Evolutionary conservation across 2,113 vertebrate genomes (phyloP).

Genomic region (Lamprotornis superbus): DNA sequence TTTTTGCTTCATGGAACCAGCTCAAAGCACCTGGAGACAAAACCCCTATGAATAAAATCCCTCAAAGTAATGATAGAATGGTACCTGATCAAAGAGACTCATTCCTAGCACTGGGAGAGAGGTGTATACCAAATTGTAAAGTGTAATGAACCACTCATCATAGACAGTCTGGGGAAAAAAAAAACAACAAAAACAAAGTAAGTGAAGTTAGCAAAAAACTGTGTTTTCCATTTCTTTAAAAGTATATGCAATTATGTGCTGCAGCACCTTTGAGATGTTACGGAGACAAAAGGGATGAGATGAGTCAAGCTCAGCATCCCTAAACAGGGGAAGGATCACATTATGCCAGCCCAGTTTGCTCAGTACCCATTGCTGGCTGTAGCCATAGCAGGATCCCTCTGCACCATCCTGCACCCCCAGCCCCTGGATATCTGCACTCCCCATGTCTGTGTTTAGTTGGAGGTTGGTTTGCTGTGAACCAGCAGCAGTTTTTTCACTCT

Average conservation of each 20-base stretch:
- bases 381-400: background rate
- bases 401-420: background rate
- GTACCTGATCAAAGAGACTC: slow-evolving; percentile 95
- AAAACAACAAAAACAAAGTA: background rate
- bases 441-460: rapidly evolving
- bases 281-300: background rate
- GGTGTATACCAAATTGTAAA: slow-evolving; percentile 94
- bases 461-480: background rate
- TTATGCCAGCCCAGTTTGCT: background rate
- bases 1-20: background rate
- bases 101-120: slow-evolving; percentile 89
- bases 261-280: background rate
- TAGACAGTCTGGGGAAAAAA: slow-evolving; percentile 84
- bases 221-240: background rate
- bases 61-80: background rate
- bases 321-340: background rate
- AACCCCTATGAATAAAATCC: background rate
- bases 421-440: background rate
- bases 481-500: background rate
- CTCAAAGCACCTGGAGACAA: background rate
- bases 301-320: background rate
- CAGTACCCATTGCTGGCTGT: background rate
- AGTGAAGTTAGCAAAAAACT: background rate
- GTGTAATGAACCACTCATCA: slow-evolving; percentile 93
- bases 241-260: background rate